Evolutionary conservation across 2,113 vertebrate genomes (phyloP).

Genomic region (Trogon surrucura): DNA sequence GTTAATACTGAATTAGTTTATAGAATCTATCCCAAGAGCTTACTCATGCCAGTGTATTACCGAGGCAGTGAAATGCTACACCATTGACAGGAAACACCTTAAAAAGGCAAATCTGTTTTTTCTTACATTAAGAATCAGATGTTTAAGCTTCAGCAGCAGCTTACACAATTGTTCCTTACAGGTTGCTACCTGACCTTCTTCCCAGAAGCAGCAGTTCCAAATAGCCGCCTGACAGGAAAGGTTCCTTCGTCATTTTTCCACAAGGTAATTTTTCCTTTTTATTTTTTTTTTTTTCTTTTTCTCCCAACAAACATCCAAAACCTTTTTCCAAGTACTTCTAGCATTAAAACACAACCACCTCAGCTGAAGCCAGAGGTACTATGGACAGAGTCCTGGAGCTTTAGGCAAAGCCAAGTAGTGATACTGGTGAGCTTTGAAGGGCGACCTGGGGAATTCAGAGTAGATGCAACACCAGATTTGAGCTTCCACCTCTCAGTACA

Average conservation of each 20-base stretch:
- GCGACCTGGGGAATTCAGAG: not conserved
- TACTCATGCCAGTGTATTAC: not conserved
- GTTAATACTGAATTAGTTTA: not conserved
- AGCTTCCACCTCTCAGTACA: slow-evolving; percentile 33
- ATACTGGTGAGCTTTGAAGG: not conserved
- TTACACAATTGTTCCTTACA: not conserved
- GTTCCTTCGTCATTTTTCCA: not conserved
- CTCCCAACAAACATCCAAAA: not conserved
- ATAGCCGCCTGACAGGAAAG: not conserved
- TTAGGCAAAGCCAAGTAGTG: not conserved
- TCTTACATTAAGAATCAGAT: slow-evolving; percentile 51
- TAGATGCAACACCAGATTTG: slow-evolving; percentile 15
- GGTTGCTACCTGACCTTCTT: not conserved
- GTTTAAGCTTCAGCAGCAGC: slow-evolving; percentile 2
- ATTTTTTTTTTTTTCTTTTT: not conserved
- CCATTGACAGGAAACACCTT: not conserved
- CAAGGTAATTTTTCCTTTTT: not conserved
- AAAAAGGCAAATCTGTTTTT: slow-evolving; percentile 11
- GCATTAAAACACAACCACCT: not conserved
- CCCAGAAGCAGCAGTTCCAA: not conserved
- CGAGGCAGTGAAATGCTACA: slow-evolving; percentile 21
- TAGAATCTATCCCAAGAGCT: not conserved
- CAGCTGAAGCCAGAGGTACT: not conserved
- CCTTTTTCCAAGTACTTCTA: not conserved
- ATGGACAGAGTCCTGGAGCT: not conserved